phyloP scores from a whole-genome alignment of 2,888 invertebrate genomes.

The Dorcus parallelipipedus region DNA sequence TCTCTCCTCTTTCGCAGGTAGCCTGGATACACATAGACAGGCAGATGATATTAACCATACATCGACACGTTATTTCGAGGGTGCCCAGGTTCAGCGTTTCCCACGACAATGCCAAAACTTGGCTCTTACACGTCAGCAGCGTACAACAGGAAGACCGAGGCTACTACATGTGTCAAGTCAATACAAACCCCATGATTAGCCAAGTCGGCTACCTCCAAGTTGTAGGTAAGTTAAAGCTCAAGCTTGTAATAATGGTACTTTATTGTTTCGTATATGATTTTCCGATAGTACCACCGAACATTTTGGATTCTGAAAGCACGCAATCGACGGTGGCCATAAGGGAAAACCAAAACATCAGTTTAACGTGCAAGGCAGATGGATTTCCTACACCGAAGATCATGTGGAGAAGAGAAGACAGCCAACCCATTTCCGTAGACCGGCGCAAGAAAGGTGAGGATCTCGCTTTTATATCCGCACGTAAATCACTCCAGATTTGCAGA shows the following conservation, averaged over 20 bases:
- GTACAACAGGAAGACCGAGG: conserved; percentile 90
- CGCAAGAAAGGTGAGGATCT: conserved; percentile 69
- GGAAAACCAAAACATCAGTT: conserved; percentile 91
- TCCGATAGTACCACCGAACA: conserved; percentile 82
- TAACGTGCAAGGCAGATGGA: conserved; percentile 88
- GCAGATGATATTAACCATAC: conserved; percentile 90
- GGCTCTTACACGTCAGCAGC: conserved; percentile 85
- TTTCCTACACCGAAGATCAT: conserved; percentile 89
- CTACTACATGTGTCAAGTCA: conserved; percentile 86
- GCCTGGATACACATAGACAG: conserved; percentile 94
- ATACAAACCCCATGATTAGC: conserved; percentile 93
- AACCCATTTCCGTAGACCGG: conserved; percentile 78
- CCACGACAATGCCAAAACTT: conserved; percentile 88
- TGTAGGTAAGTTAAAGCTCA: conserved; percentile 67
- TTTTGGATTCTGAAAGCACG: conserved; percentile 85
- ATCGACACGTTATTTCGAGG: conserved; percentile 85
- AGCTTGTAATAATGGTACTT: not conserved
- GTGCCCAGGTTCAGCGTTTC: conserved; percentile 89
- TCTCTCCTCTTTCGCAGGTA: conserved; percentile 58
- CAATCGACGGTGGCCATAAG: conserved; percentile 88
- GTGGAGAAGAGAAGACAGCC: conserved; percentile 90
- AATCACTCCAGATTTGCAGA: too few relatives aligned
- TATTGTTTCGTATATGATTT: too few relatives aligned
- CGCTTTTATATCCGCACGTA: too few relatives aligned
- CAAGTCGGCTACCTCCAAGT: conserved; percentile 92